Percentiles rank a stretch among this genome's conserved stretches.
These are phyloP conservation scores for Sitta europaea DNA, from an alignment of 2,113 vertebrate genomes.

Conservation along the genomic window DNA sequence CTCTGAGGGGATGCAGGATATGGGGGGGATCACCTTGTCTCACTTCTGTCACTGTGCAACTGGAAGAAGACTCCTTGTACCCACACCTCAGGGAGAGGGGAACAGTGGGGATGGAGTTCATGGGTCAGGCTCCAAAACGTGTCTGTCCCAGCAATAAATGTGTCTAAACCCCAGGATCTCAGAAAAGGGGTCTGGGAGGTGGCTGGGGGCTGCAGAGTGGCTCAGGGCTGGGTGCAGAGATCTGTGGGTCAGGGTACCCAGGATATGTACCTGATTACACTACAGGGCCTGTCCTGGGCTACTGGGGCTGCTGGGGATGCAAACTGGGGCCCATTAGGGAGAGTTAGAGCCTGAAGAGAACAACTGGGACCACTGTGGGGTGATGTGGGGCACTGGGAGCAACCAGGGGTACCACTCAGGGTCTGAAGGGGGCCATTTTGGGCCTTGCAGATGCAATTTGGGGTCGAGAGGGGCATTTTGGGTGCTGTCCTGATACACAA, in stretches of 20 bases:
- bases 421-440: background rate
- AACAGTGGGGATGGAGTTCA: background rate
- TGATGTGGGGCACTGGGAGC: background rate
- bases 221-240: fast-evolving
- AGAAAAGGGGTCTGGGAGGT: background rate
- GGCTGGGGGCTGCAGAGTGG: background rate
- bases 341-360: background rate
- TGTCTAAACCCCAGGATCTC: background rate
- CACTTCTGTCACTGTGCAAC: background rate
- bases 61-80: background rate
- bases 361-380: background rate
- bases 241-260: background rate
- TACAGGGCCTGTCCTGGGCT: no score
- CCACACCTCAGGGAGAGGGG: background rate
- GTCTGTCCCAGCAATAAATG: background rate
- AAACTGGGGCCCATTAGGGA: background rate
- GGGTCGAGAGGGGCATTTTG: background rate
- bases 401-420: background rate
- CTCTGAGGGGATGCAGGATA: background rate
- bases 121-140: no score
- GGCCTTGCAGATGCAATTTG: background rate
- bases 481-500: background rate
- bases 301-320: background rate
- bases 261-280: background rate
- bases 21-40: background rate